These are phyloP conservation scores for Protomyctophum bolini DNA, from an alignment of 2,113 vertebrate species.

Conservation along the genomic window DNA sequence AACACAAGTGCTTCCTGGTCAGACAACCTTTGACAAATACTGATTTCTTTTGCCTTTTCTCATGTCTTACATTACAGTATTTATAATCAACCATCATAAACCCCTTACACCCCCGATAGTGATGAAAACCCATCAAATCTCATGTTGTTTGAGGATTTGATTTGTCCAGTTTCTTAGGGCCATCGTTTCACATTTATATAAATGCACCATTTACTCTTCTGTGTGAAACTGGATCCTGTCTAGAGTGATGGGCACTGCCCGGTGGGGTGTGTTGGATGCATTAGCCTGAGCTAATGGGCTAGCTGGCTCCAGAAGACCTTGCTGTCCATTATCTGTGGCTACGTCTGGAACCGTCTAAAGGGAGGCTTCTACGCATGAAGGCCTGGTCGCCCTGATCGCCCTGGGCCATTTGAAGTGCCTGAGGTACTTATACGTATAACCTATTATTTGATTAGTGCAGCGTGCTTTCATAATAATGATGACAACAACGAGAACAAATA, in stretches of 20 bases:
- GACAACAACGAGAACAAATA: no score
- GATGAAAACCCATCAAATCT: neutral
- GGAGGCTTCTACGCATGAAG: slow-evolving; percentile 38
- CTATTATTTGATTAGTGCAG: no score
- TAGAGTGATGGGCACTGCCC: slow-evolving; percentile 58
- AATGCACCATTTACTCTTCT: no score
- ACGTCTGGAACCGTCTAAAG: slow-evolving; percentile 37
- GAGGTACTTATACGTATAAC: no score
- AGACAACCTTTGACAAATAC: neutral
- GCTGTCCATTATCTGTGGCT: slow-evolving; percentile 67
- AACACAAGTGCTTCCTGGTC: neutral
- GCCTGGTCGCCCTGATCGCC: no score
- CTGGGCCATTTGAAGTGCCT: no score
- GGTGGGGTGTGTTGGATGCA: slow-evolving; percentile 53
- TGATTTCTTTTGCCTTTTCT: neutral
- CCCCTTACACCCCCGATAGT: neutral
- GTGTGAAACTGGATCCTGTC: slow-evolving; percentile 67
- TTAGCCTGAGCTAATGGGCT: slow-evolving; percentile 69
- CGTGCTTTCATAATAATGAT: no score
- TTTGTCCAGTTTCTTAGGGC: slow-evolving; percentile 22
- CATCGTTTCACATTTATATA: slow-evolving; percentile 48
- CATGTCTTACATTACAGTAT: neutral
- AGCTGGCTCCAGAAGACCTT: slow-evolving; percentile 64
- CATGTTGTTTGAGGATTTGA: neutral
- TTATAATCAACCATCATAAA: no score